Conservation (phyloP, 2,113 vertebrate species). For the Chlamydotis undulata region DNA sequence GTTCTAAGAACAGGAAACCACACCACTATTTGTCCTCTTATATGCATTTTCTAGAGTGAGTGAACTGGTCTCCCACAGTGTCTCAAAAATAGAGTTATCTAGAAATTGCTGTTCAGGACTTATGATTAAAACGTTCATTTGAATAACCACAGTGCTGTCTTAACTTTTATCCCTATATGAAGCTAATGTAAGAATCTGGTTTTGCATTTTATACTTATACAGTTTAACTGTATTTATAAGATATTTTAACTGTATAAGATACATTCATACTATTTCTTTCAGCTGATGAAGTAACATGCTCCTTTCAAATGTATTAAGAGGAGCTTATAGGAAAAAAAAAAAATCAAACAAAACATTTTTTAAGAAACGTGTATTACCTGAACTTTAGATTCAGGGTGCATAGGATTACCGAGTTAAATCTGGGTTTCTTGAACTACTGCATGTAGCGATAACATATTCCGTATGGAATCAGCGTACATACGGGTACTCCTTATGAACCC, state of each 20-base stretch:
- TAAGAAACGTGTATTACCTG: not conserved
- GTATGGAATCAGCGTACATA: not conserved
- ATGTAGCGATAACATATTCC: not conserved
- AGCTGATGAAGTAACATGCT: not conserved
- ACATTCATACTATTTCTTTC: not conserved
- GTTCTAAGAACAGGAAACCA: not conserved
- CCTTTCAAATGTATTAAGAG: not conserved
- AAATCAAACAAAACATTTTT: not conserved
- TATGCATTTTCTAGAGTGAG: constrained; percentile 11
- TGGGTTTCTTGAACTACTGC: not conserved
- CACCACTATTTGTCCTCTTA: not conserved
- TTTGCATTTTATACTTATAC: not conserved
- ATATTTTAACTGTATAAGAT: not conserved
- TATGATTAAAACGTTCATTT: constrained; percentile 30
- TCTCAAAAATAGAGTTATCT: not conserved
- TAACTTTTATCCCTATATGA: constrained; percentile 23
- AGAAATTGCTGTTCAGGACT: not conserved
- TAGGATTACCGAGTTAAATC: not conserved
- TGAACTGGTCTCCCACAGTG: not conserved
- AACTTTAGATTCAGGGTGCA: not conserved
- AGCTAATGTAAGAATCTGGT: not conserved
- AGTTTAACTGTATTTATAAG: not conserved
- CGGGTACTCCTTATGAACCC: not conserved
- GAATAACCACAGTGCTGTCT: constrained; percentile 10
- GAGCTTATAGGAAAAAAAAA: not conserved